Evolutionary conservation across 1,140 invertebrate genomes (phyloP), one percentile per base, ranked within the genome.

Genomic region (Drosophila trapezifrons): DNA sequence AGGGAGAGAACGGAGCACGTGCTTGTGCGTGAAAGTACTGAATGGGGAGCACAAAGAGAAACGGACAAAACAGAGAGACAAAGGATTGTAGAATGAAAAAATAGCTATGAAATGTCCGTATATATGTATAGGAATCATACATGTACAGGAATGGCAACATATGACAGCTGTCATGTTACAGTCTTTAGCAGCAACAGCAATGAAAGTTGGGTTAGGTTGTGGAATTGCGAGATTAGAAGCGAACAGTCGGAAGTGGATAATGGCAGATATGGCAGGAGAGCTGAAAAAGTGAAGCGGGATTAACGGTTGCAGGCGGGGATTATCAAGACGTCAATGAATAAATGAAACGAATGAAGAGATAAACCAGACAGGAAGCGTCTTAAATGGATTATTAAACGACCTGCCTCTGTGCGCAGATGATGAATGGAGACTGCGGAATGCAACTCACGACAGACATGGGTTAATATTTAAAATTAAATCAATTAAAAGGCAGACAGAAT

Each of bases 101-200:
- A 63, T 69, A 65, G 74, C 56, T 71, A 46, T 57, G 65, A 76
- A 86, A 81, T 86, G 65, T 27, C 27, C 32, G 17, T 27, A 25
- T 25, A 38, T 15, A 18, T 8, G 17, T 15, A 18, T 8, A 18
- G 17, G 54, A 46, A 32, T 49, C 58, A 40, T 76, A 22, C 40
- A 47, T 70, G 64, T 62, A 20, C 15, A 42, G 74, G 64, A 78
- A 85, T 78, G 65, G 74, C 65, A 85, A 82, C 82, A 86, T 87
- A 86, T 86, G 82, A 86, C 82, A 86, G 82, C 82, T 86, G 82
- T 86, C 82, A 87, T 86, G 82, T 85, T 86, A 72, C 38, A 84
- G 81, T 77, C 80, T 47, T 62, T 76, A 73, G 80, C 78, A 81
- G 73, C 47, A 78, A 69, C 64, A 58, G 69, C 67, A 85, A 85